phyloP scores from a whole-genome alignment of 2,113 vertebrate species.

The Cebidichthys violaceus region DNA sequence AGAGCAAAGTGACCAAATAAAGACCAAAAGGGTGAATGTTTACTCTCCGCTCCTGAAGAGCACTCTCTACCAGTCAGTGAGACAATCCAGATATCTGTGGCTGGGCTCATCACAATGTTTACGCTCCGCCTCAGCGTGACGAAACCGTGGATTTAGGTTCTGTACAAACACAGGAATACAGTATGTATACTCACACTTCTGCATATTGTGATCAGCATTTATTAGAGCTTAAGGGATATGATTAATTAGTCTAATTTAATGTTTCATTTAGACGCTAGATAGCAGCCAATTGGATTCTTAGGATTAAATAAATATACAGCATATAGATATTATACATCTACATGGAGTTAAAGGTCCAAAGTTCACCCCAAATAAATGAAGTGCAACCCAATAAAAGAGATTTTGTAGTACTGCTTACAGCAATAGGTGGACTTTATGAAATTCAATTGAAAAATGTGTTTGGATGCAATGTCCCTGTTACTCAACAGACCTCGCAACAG shows the following conservation, averaged over 20 bases:
- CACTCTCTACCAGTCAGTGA: constrained; percentile 61
- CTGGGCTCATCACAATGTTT: constrained; percentile 67
- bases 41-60: constrained; percentile 57
- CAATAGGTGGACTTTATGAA: not conserved
- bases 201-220: constrained; percentile 44
- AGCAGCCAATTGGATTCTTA: not conserved
- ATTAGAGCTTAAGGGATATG: not conserved
- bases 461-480: not conserved
- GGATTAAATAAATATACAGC: not conserved
- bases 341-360: not conserved
- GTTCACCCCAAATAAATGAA: not conserved
- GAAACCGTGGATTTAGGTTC: constrained; percentile 69
- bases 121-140: constrained; percentile 62
- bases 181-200: constrained; percentile 49
- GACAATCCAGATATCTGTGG: constrained; percentile 74
- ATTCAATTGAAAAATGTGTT: not conserved
- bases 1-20: constrained; percentile 79
- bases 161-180: constrained; percentile 70
- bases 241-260: not conserved
- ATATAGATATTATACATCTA: not conserved
- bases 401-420: not conserved
- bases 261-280: not conserved
- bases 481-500: not conserved
- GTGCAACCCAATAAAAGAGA: not conserved
- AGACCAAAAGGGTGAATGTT: constrained; percentile 73